Evolutionary conservation across 2,113 vertebrate genomes (phyloP).

Genomic region (Echinops telfairi): DNA sequence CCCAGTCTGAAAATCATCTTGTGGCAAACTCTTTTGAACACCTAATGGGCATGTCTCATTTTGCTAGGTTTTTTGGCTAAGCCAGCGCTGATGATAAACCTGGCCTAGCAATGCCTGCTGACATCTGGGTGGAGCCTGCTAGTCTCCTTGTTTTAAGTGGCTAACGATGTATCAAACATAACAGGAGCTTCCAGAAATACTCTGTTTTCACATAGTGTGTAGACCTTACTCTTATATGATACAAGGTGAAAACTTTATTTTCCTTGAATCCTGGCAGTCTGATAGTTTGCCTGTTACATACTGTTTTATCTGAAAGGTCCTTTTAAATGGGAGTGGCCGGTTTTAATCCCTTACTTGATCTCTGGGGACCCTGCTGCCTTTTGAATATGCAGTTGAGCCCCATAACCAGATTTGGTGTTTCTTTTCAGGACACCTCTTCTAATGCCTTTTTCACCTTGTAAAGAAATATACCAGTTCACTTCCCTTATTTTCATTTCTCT

Average conservation of each 20-base stretch:
- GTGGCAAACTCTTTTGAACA: neutral
- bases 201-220: constrained; percentile 54
- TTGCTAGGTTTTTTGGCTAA: neutral
- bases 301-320: constrained; percentile 76
- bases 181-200: neutral
- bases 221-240: constrained; percentile 74
- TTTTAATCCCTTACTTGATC: constrained; percentile 59
- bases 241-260: constrained; percentile 75
- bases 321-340: constrained; percentile 66
- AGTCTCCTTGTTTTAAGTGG: constrained; percentile 56
- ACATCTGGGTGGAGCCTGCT: neutral
- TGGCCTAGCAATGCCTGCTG: neutral
- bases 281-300: constrained; percentile 70
- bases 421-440: neutral
- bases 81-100: neutral
- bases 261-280: constrained; percentile 70
- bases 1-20: neutral
- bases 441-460: constrained; percentile 53
- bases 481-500: neutral
- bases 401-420: neutral
- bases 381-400: constrained; percentile 15
- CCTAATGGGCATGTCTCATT: accelerated
- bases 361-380: constrained; percentile 69
- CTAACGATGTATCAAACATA: constrained; percentile 62
- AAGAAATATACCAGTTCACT: neutral